phyloP scores from a whole-genome alignment of 2,113 vertebrate genomes.

The Alosa alosa region DNA sequence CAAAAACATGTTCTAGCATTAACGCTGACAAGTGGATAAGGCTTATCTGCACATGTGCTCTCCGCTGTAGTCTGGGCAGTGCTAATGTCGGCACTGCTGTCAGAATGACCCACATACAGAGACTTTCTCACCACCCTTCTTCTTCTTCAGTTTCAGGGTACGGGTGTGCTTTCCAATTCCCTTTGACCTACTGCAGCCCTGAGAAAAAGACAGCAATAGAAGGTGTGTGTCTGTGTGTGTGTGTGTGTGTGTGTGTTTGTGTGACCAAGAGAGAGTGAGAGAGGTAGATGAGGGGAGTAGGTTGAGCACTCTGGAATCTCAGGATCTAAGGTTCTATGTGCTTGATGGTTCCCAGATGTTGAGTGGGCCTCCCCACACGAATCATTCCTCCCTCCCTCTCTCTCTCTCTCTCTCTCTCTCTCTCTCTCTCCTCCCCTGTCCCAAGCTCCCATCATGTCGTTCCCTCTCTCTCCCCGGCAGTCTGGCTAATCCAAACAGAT shows the following conservation, averaged over 20 bases:
- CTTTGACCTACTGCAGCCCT: slow-evolving; percentile 56
- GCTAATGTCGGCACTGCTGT: not conserved
- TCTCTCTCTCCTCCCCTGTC: slow-evolving; percentile 50
- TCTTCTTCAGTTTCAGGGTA: slow-evolving; percentile 38
- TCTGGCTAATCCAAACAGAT: slow-evolving; percentile 67
- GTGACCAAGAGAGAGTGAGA: not conserved
- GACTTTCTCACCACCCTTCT: no score
- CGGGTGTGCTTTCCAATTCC: slow-evolving; percentile 58
- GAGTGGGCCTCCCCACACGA: slow-evolving; percentile 38
- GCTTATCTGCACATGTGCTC: not conserved
- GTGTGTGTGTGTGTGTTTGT: not conserved
- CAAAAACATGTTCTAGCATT: not conserved
- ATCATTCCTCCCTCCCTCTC: slow-evolving; percentile 64
- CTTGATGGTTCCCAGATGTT: not conserved
- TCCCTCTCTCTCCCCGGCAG: slow-evolving; percentile 58
- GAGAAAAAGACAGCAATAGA: slow-evolving; percentile 50
- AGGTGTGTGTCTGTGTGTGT: not conserved
- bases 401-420: slow-evolving; percentile 57
- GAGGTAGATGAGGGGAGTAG: slow-evolving; percentile 8
- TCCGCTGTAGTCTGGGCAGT: not conserved
- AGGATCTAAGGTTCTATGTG: not conserved
- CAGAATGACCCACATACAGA: not conserved
- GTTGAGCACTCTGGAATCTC: not conserved
- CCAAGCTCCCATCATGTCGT: slow-evolving; percentile 60
- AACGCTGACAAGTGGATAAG: slow-evolving; percentile 1